phyloP scores from a whole-genome alignment of 2,888 invertebrate species.

The Synanthedon vespiformis region DNA sequence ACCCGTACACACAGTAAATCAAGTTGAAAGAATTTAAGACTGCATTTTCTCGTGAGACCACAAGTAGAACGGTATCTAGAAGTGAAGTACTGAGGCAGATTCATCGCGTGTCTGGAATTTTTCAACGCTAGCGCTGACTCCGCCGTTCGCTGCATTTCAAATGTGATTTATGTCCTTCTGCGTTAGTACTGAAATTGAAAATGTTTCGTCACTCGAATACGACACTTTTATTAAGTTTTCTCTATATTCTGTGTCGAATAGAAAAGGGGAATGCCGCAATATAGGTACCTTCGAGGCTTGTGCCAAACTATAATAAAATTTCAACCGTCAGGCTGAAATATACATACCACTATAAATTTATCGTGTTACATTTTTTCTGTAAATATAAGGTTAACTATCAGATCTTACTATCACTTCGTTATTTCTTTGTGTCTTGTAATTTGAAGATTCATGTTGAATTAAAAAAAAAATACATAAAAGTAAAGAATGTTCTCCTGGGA shows the following conservation, averaged over 20 bases:
- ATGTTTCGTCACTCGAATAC: slow-evolving; percentile 31
- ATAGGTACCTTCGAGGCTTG: not conserved
- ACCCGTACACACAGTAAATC: not conserved
- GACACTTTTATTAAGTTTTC: slow-evolving; percentile 31
- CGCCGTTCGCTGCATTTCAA: slow-evolving; percentile 38
- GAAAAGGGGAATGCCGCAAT: not conserved
- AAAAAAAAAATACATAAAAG: no score
- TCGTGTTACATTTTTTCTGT: no score
- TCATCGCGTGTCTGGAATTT: slow-evolving; percentile 49
- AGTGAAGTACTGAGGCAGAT: slow-evolving; percentile 37
- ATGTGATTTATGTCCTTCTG: slow-evolving; percentile 46
- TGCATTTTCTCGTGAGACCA: slow-evolving; percentile 18
- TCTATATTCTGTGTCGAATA: not conserved
- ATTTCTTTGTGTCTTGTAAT: no score
- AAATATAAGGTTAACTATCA: no score
- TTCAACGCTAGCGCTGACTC: slow-evolving; percentile 20
- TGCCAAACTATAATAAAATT: no score
- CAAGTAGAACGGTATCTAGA: slow-evolving; percentile 40
- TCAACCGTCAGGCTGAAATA: no score
- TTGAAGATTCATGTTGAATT: no score
- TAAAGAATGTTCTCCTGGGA: no score
- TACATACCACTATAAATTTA: no score
- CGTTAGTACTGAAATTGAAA: slow-evolving; percentile 41
- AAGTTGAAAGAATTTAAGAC: not conserved
- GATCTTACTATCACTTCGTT: no score